Conservation (phyloP, 2,113 vertebrate genomes). For the Scortum barcoo region DNA sequence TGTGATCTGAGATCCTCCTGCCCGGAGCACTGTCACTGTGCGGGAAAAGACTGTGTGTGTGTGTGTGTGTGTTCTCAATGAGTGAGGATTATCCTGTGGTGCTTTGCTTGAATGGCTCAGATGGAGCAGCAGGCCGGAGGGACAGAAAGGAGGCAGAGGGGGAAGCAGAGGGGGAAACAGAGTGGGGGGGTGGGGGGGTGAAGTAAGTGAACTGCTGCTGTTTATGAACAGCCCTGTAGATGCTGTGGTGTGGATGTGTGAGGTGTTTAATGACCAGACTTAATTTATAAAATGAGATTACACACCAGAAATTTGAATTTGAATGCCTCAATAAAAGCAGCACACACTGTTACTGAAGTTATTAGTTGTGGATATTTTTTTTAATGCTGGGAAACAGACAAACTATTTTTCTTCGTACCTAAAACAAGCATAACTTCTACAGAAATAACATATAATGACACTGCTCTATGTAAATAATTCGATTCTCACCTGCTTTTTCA, state of each 20-base stretch:
- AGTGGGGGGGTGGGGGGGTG: too few species aligned
- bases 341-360: background rate
- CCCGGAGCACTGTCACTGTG: conserved; percentile 27
- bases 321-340: background rate
- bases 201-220: conserved; percentile 8
- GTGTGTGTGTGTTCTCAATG: conserved; percentile 34
- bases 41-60: conserved; percentile 36
- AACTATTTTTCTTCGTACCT: background rate
- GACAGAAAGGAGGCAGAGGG: conserved; percentile 14
- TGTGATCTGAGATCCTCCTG: conserved; percentile 46
- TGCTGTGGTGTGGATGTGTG: conserved; percentile 13
- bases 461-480: background rate
- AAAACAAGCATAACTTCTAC: background rate
- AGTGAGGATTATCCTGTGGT: conserved; percentile 67
- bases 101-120: conserved; percentile 71
- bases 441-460: too few species aligned
- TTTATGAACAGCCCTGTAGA: conserved; percentile 16
- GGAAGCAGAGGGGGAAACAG: background rate
- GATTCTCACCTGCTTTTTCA: background rate
- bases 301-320: background rate
- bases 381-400: background rate
- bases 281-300: background rate
- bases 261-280: conserved; percentile 5
- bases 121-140: conserved; percentile 43
- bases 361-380: background rate